Conservation (phyloP, 2,797 vertebrate genomes). For the Heterohyrax brucei region DNA sequence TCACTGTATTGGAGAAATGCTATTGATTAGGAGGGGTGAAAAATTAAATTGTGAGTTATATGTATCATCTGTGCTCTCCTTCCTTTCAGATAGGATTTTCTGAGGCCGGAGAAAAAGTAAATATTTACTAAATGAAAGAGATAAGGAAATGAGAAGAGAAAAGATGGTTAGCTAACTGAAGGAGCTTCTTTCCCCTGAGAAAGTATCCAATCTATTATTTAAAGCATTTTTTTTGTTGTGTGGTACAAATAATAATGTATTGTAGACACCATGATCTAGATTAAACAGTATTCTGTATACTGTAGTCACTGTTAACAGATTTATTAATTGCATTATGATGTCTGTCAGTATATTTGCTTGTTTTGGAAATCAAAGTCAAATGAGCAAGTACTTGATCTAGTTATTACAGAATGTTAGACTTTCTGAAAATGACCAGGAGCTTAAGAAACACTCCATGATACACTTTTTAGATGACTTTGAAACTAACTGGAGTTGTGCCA, state of each 20-base stretch:
- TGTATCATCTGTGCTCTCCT: constrained; percentile 6
- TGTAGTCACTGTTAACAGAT: background rate
- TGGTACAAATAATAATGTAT: background rate
- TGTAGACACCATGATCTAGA: background rate
- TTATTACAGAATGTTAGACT: background rate
- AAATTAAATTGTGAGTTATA: background rate
- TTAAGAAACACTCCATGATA: background rate
- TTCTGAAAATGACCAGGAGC: constrained; percentile 21
- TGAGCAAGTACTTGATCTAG: constrained; percentile 17
- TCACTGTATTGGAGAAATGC: background rate
- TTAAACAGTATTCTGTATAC: background rate
- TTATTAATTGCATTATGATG: background rate
- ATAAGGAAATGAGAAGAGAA: constrained; percentile 21
- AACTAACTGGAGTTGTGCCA: background rate
- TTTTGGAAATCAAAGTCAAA: constrained; percentile 35
- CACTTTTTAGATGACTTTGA: background rate
- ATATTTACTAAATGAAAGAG: constrained; percentile 39
- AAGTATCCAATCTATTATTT: background rate
- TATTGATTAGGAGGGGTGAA: background rate
- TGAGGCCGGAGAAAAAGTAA: constrained; percentile 49
- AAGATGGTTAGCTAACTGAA: background rate
- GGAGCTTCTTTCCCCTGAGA: background rate
- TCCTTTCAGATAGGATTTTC: constrained; percentile 43
- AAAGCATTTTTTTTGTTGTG: background rate
- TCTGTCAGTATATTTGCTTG: background rate